Conservation (phyloP, 2,113 vertebrate species). For the Phyllostomus discolor region DNA sequence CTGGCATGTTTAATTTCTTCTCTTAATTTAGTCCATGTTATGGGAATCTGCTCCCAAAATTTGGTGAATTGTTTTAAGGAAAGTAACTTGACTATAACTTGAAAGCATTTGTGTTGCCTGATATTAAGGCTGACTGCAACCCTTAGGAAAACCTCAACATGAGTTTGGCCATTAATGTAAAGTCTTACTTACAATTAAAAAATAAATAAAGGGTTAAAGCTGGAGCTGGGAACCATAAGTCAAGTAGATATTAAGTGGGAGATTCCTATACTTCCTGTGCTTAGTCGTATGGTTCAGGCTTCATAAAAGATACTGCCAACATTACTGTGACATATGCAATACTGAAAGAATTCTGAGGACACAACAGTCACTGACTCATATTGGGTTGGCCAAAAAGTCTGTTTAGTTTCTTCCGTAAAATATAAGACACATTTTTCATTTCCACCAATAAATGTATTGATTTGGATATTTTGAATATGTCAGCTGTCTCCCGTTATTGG, state of each 20-base stretch:
- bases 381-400: too few species aligned
- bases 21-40: not conserved
- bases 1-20: not conserved
- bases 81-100: not conserved
- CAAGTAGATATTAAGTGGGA: not conserved
- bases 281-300: not conserved
- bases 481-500: too few species aligned
- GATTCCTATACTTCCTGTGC: not conserved
- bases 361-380: not conserved
- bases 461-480: too few species aligned
- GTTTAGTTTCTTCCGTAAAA: too few species aligned
- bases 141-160: not conserved
- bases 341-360: not conserved
- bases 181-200: not conserved
- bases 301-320: not conserved
- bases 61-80: not conserved
- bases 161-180: not conserved
- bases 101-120: not conserved
- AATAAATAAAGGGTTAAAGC: not conserved
- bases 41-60: not conserved
- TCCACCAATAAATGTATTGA: too few species aligned
- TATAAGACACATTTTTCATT: too few species aligned
- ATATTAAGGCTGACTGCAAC: not conserved
- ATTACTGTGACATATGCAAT: not conserved
- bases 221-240: not conserved